phyloP scores from a whole-genome alignment of 2,797 vertebrate species.

The Myotis planiceps region DNA sequence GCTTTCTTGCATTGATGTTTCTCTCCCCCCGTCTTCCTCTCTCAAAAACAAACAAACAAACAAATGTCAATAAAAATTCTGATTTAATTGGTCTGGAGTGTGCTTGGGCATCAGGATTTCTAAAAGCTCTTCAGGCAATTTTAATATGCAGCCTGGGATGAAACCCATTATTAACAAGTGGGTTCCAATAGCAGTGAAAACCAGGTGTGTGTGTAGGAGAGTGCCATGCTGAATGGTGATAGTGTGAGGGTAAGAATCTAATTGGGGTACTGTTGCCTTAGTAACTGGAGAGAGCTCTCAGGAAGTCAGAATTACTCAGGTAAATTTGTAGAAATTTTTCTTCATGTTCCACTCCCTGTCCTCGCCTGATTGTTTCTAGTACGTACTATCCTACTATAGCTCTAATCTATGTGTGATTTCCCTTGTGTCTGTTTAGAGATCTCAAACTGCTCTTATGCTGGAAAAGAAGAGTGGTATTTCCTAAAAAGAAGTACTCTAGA shows the following conservation, averaged over 20 bases:
- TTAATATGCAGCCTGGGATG: not conserved
- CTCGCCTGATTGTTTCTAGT: not conserved
- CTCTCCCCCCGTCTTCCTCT: not conserved
- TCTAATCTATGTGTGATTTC: not conserved
- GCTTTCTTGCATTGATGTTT: not conserved
- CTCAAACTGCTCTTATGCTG: not conserved
- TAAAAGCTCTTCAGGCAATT: conserved; percentile 33
- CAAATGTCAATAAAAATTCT: not conserved
- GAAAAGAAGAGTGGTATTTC: not conserved
- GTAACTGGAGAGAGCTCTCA: conserved; percentile 61
- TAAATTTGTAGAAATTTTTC: conserved; percentile 39
- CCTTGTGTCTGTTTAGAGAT: not conserved
- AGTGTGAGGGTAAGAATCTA: conserved; percentile 35
- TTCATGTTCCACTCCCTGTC: not conserved
- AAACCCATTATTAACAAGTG: conserved; percentile 53
- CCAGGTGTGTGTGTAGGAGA: conserved; percentile 60
- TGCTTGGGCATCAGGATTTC: conserved; percentile 45
- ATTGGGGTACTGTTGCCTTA: conserved; percentile 63
- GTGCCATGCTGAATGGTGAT: not conserved
- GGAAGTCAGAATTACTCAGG: conserved; percentile 41
- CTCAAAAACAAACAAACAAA: not conserved
- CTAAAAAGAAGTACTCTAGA: not conserved
- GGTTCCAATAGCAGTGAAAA: conserved; percentile 38
- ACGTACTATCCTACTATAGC: not conserved
- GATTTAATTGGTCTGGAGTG: conserved; percentile 10